Conservation (phyloP, 2,113 vertebrate genomes). For the Siniperca chuatsi region DNA sequence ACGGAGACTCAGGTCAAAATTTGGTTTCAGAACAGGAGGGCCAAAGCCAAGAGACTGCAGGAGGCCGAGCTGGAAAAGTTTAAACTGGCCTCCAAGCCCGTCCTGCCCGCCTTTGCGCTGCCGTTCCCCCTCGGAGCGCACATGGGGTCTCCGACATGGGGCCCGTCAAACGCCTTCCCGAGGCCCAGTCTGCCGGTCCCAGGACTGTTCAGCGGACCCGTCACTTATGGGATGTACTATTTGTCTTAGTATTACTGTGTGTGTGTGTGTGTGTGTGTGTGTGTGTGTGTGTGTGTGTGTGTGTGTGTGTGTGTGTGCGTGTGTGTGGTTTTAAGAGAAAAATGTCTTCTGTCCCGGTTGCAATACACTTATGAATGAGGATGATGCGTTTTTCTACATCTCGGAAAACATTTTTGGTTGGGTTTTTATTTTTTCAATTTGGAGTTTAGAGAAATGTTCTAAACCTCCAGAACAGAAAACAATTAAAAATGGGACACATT, state of each 20-base stretch:
- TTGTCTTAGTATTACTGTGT: slow-evolving; percentile 79
- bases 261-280: neutral
- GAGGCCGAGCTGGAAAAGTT: slow-evolving; percentile 89
- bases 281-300: neutral
- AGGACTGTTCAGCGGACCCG: slow-evolving; percentile 85
- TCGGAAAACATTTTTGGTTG: slow-evolving; percentile 4
- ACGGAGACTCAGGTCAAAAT: slow-evolving; percentile 91
- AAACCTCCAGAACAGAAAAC: slow-evolving; percentile 19
- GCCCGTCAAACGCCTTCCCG: slow-evolving; percentile 79
- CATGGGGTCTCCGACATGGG: slow-evolving; percentile 81
- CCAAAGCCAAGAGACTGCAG: slow-evolving; percentile 89
- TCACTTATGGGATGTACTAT: slow-evolving; percentile 90
- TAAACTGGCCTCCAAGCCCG: slow-evolving; percentile 87
- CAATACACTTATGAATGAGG: slow-evolving; percentile 34
- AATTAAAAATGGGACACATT: neutral
- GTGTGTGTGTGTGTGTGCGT: neutral
- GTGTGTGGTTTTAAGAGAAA: neutral
- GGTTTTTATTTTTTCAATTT: slow-evolving; percentile 8
- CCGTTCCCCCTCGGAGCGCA: slow-evolving; percentile 85
- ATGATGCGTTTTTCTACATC: slow-evolving; percentile 8
- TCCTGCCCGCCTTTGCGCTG: slow-evolving; percentile 86
- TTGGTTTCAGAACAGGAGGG: slow-evolving; percentile 90
- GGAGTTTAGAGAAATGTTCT: slow-evolving; percentile 9
- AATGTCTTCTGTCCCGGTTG: slow-evolving; percentile 26
- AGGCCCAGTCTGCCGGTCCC: slow-evolving; percentile 83